phyloP scores from a whole-genome alignment of 1,140 invertebrate species.

The Spodoptera frugiperda region DNA sequence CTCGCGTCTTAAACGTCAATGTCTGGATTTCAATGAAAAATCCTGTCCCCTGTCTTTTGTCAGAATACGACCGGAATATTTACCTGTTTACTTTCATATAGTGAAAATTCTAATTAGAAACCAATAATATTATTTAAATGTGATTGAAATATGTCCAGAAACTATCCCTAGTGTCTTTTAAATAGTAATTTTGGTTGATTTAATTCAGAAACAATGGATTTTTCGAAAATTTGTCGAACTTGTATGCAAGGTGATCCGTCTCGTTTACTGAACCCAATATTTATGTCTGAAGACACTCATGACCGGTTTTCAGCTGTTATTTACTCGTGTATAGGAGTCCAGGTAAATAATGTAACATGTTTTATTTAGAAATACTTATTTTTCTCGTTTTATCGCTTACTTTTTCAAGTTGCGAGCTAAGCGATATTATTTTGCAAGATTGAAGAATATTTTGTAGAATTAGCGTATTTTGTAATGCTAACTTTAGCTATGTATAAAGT shows the following conservation, averaged over 20 bases:
- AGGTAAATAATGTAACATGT: conserved; percentile 38
- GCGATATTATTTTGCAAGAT: background rate
- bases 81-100: too few relatives aligned
- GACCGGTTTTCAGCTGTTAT: conserved; percentile 30
- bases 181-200: background rate
- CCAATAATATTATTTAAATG: background rate
- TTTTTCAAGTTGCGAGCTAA: background rate
- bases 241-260: conserved; percentile 37
- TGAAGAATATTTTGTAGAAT: too few relatives aligned
- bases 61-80: too few relatives aligned
- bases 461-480: too few relatives aligned
- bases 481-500: too few relatives aligned
- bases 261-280: conserved; percentile 50
- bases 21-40: too few relatives aligned
- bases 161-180: background rate
- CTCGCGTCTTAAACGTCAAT: too few relatives aligned
- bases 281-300: conserved; percentile 24
- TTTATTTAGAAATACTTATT: background rate
- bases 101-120: background rate
- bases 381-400: background rate
- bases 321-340: conserved; percentile 30
- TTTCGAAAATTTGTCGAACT: conserved; percentile 48
- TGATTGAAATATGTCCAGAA: background rate
- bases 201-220: conserved; percentile 51
- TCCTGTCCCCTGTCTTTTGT: too few relatives aligned